Percentiles rank a stretch among this genome's conserved stretches.
Evolutionary conservation across 1,140 invertebrate genomes (phyloP).

Genomic region (Lordiphosa stackelbergi): DNA sequence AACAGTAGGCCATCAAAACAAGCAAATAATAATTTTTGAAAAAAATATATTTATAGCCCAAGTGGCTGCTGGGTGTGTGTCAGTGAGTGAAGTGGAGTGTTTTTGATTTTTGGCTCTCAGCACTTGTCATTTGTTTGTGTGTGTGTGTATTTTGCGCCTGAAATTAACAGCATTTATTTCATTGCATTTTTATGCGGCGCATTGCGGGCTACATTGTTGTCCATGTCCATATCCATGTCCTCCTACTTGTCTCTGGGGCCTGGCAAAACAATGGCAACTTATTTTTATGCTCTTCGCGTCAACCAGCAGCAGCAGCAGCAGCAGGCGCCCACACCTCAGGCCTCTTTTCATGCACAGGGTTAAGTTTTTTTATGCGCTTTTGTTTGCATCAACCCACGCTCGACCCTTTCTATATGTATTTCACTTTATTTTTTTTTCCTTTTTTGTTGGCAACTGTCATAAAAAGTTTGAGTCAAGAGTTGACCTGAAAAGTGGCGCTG

Average conservation of each 20-base stretch:
- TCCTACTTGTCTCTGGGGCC: slow-evolving; percentile 6
- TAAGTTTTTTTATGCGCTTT: slow-evolving; percentile 69
- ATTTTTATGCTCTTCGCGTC: slow-evolving; percentile 69
- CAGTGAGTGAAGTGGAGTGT: slow-evolving; percentile 16
- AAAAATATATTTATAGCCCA: background rate
- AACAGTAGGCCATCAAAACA: no score
- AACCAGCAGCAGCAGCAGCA: slow-evolving; percentile 44
- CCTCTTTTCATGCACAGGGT: slow-evolving; percentile 41
- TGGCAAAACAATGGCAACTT: slow-evolving; percentile 63
- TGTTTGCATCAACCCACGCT: slow-evolving; percentile 38
- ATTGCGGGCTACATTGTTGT: slow-evolving; percentile 30
- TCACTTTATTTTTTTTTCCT: slow-evolving; percentile 15
- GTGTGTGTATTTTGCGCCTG: slow-evolving; percentile 50
- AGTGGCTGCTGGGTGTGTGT: slow-evolving; percentile 1
- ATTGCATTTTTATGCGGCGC: slow-evolving; percentile 51
- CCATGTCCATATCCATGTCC: background rate
- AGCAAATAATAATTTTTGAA: no score
- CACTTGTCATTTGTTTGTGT: slow-evolving; percentile 43
- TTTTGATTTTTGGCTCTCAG: slow-evolving; percentile 43
- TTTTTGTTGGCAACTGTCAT: slow-evolving; percentile 58
- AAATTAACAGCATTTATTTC: slow-evolving; percentile 73
- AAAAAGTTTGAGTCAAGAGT: slow-evolving; percentile 64
- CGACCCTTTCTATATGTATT: slow-evolving; percentile 2
- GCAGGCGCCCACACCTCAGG: slow-evolving; percentile 4
- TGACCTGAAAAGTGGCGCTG: slow-evolving; percentile 57